Base-by-base conservation (phyloP, 1,140 invertebrate species). In the Drosophila sproati region DNA sequence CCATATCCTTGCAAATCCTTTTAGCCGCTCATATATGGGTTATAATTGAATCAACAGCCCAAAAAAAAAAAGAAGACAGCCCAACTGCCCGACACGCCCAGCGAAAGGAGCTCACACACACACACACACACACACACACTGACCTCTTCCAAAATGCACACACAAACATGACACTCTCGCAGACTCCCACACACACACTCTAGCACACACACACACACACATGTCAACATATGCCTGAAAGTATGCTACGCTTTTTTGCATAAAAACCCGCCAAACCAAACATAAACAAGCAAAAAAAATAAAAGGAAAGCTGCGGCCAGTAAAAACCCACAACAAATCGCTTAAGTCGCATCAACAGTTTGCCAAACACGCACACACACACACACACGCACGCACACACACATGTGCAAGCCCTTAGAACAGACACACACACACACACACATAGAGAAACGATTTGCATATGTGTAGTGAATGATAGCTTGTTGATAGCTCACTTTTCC, bases 401-500 rank as follows among this genome's bases (percentile, higher is more conserved):
- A 72, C 60, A 52, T 47, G 39, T 43, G 39, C 39, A 41, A 41
- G 2, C 37, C 34, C 54, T 56, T 34, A 47, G 31, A 59, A 67
- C 57, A 61, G 73, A 71, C 48, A 69, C 59, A 66, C 71, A 52
- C 54, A 52, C 47, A 54, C 39, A 47, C 28, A 37, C 45, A 56
- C 63, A 73, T 56, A 63, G 54, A 69, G 12, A 64, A 39, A 50
- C 28, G 28, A 6, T 57, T 64, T 64, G 68, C 61, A 76, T 80
- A 81, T 88, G 80, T 83, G 82, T 86, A 87, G 85, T 87, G 83
- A 87, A 88, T 87, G 83, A 87, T 87, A 87, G 80, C 83, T 83
- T 83, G 83, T 87, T 87, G 83, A 87, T 87, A 87, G 83, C 83
- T 87, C 80, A 87, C 83, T 87, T 87, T 87, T 50, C 63, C 43